Percentiles rank a stretch among this genome's conserved stretches.
phyloP scores from a whole-genome alignment of 2,113 vertebrate genomes.

The Rhinoderma darwinii region DNA sequence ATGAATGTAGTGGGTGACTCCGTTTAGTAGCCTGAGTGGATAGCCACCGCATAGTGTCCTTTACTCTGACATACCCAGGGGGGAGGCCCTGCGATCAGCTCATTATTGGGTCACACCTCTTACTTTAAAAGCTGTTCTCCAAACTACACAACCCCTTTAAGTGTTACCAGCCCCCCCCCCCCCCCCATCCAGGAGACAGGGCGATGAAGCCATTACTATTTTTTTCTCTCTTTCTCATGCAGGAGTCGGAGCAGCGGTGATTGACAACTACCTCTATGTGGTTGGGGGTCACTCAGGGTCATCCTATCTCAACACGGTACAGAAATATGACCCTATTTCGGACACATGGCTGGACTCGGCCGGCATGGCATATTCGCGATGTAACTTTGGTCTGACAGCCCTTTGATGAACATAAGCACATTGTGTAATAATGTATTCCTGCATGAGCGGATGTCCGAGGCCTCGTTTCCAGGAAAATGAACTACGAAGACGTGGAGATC shows the following conservation, averaged over 20 bases:
- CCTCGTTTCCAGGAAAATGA: constrained; percentile 61
- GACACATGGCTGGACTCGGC: constrained; percentile 95
- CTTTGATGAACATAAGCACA: constrained; percentile 80
- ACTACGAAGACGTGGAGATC: constrained; percentile 46
- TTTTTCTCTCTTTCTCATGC: not conserved
- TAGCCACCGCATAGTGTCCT: no score
- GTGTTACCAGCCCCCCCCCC: no score
- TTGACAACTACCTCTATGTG: constrained; percentile 96
- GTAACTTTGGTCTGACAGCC: constrained; percentile 95
- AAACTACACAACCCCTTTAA: no score
- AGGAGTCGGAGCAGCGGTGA: constrained; percentile 95
- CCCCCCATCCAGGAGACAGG: no score
- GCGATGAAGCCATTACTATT: no score
- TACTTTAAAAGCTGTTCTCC: no score
- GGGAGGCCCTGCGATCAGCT: no score
- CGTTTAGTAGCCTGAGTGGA: no score
- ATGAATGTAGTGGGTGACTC: no score
- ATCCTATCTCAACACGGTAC: constrained; percentile 95
- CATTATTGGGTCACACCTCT: no score
- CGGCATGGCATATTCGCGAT: constrained; percentile 95
- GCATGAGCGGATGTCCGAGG: constrained; percentile 62
- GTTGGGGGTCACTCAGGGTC: constrained; percentile 97
- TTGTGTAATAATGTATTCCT: constrained; percentile 56
- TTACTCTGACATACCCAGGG: no score
- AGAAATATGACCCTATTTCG: constrained; percentile 92